Conservation (phyloP, 37 sponge, comb jelly and placozoan species). For the Ianthella basta region DNA sequence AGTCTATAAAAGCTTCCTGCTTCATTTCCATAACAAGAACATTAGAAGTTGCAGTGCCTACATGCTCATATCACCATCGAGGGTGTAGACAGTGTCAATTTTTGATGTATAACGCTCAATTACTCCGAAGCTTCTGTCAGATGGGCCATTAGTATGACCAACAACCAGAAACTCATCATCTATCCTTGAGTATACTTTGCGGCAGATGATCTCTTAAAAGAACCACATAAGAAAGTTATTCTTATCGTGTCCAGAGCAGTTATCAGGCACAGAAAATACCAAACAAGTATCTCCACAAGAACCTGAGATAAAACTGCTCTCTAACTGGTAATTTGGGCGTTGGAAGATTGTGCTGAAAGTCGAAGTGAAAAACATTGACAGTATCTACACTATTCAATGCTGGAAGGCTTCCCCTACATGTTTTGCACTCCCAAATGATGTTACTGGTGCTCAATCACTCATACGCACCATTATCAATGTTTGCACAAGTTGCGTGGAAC, state of each 20-base stretch:
- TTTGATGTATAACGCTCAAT: constrained; percentile 39
- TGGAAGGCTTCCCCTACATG: constrained; percentile 9
- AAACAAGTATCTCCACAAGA: constrained; percentile 43
- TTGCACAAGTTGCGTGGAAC: constrained; percentile 32
- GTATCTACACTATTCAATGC: not conserved
- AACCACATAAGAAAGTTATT: not conserved
- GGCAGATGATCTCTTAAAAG: not conserved
- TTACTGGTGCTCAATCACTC: constrained; percentile 1
- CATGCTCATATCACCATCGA: constrained; percentile 44
- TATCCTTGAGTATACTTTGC: constrained; percentile 24
- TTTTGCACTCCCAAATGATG: constrained; percentile 32
- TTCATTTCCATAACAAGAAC: constrained; percentile 44
- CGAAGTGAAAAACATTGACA: not conserved
- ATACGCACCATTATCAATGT: constrained; percentile 24
- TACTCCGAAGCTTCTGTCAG: constrained; percentile 9
- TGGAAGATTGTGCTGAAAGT: constrained; percentile 1
- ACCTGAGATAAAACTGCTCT: constrained; percentile 31
- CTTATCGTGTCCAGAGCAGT: constrained; percentile 4
- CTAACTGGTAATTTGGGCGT: not conserved
- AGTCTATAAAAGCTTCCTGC: constrained; percentile 36
- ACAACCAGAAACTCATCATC: constrained; percentile 16
- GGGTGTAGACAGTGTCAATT: constrained; percentile 50
- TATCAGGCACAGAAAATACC: constrained; percentile 11
- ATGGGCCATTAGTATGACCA: constrained; percentile 53
- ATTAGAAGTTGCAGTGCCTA: not conserved